Evolutionary conservation across 2,113 vertebrate genomes (phyloP), one percentile per base, ranked within the genome.

Genomic region (Prietella phreatophila): DNA sequence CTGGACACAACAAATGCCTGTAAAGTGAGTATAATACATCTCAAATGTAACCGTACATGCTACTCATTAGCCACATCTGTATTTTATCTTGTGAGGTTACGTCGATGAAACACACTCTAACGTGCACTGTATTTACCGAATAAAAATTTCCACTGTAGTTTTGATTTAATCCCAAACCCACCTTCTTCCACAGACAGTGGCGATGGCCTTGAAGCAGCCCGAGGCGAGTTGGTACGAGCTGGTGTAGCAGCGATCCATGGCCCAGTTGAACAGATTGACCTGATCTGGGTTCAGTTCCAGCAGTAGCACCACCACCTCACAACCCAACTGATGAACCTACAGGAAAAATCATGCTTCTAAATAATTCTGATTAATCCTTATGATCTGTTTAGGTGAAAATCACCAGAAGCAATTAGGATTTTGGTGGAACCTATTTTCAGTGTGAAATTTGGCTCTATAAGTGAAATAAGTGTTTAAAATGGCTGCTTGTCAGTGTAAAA

Each of bases 181-280:
- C 98, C 98, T 98, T 97, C 96, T 99, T 86, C 98, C 97, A 84
- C 98, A 99, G 86, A 99, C 97, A 33, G 97, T 99, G 58, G 98
- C 98, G 83, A 99, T 99, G 90, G 98, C 98, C 94, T 98, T 99
- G 93, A 99, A 99, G 93, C 98, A 99, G 85, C 98, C 98, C 2
- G 97, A 99, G 0, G 98, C 97, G 80, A 99, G 96, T 86, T 98
- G 98, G 91, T 97, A 97, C 65, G 98, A 97, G 36, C 98, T 98
- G 13, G 98, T 99, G 90, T 99, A 99, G 93, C 98, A 99, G 42
- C 98, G 96, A 90, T 99, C 98, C 91, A 99, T 98, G 0, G 98
- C 97, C 98, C 98, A 99, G 88, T 98, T 99, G 92, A 99, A 99
- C 86, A 99, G 96, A 90, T 99, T 99, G 88, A 96, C 95, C 87